Conservation (phyloP, 2,113 vertebrate species). For the Sialia sialis region DNA sequence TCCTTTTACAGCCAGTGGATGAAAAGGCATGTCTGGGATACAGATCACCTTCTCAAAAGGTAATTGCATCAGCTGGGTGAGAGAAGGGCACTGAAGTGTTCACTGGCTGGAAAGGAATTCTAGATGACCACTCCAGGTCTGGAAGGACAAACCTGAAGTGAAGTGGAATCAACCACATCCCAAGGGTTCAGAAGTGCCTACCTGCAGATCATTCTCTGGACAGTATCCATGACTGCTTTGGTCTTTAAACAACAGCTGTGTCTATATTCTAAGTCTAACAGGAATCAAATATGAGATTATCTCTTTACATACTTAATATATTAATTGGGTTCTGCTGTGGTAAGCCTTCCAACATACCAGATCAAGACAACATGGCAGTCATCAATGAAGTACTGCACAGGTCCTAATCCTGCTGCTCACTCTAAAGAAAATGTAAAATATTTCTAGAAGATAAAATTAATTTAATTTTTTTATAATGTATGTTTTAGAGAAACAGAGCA, state of each 20-base stretch:
- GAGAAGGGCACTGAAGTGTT: neutral
- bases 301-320: neutral
- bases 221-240: rapidly evolving
- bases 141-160: neutral
- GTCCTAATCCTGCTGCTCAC: neutral
- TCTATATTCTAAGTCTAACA: neutral
- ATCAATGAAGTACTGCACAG: neutral
- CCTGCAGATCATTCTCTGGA: neutral
- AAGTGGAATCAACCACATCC: neutral
- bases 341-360: neutral
- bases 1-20: neutral
- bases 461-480: neutral
- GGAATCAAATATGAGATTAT: neutral
- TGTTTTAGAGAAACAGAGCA: neutral
- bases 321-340: neutral
- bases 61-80: neutral
- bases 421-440: neutral
- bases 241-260: neutral
- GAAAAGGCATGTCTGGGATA: neutral
- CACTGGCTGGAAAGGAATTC: neutral
- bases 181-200: neutral
- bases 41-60: neutral
- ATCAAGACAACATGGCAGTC: neutral
- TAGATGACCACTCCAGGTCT: neutral
- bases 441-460: neutral